Conservation (phyloP, 2,113 vertebrate species). For the Athene cunicularia region DNA sequence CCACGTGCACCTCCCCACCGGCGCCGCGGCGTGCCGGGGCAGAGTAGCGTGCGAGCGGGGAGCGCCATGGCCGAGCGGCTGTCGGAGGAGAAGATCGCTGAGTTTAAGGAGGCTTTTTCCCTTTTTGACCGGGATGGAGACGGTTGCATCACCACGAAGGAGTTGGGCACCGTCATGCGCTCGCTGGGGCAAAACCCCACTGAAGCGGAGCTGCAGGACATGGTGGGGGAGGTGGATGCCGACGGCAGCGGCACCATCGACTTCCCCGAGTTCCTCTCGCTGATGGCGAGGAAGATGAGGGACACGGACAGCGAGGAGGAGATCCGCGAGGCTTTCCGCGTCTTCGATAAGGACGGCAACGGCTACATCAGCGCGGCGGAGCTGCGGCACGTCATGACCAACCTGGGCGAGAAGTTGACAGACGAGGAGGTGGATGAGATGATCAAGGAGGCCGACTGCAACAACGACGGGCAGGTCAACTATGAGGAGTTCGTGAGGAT, state of each 20-base stretch:
- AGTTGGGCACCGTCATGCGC: slow-evolving; percentile 88
- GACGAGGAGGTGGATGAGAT: slow-evolving; percentile 60
- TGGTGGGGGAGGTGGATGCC: slow-evolving; percentile 85
- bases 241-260: slow-evolving; percentile 79
- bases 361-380: slow-evolving; percentile 55
- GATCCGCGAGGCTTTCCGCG: slow-evolving; percentile 74
- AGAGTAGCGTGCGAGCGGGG: not conserved
- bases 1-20: not conserved
- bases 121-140: slow-evolving; percentile 89
- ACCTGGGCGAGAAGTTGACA: slow-evolving; percentile 60
- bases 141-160: slow-evolving; percentile 84
- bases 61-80: slow-evolving; percentile 39
- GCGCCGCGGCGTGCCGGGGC: not conserved
- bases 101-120: slow-evolving; percentile 88
- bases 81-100: slow-evolving; percentile 57
- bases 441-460: slow-evolving; percentile 58
- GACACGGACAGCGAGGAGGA: slow-evolving; percentile 74
- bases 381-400: slow-evolving; percentile 65
- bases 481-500: slow-evolving; percentile 63
- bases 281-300: slow-evolving; percentile 74
- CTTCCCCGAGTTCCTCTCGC: slow-evolving; percentile 60
- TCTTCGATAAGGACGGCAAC: slow-evolving; percentile 69
- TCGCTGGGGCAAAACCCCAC: slow-evolving; percentile 88
- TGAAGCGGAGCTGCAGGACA: slow-evolving; percentile 84
- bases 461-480: slow-evolving; percentile 49